Base-by-base conservation (phyloP, 2,113 vertebrate genomes). In the Pelvicachromis taeniatus region DNA sequence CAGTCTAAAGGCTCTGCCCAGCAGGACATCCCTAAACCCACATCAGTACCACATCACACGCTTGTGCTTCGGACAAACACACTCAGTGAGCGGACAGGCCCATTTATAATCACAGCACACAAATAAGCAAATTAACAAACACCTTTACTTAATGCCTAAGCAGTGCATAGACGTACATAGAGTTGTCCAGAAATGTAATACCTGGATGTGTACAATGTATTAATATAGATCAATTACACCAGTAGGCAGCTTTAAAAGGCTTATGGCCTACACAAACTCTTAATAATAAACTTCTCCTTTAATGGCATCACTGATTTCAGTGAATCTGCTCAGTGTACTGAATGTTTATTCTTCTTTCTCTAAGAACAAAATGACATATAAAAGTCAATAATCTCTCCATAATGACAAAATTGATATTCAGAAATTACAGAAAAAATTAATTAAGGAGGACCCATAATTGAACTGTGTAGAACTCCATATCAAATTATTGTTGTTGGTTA, bases 41-140 rank as follows among this genome's bases (percentile, higher is more conserved):
- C 78, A 56, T 70, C 65, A 61, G 63, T 35, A 16, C 35, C 13
- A 42, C 38, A 52, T 58, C 80, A 48, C 77, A 80, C 13, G 10
- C 80, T 54, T 81, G 53, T 82, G 85, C 78, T 58, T 23, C 59
- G 50, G 48, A 79, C 61, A 53, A 68, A 81, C 1, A 19, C 45
- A 58, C 65, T n/a, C 38, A 19, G 2, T 90, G 85, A 92, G 88
- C 88, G 86, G 88, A 91, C 91, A 84, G 86, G 48, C 63, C 54
- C 35, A 73, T 89, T 81, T 61, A 80, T 3, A 17, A 45, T 40
- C 23, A 40, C 58, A 81, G 80, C 52, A 55, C 42, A 77, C 70
- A 58, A 9, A 59, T n/a, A 13, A 82, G 54, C 73, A 56, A 81
- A 81, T 13, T 23, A 80, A 82, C 9, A 2, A 3, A 85, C n/a